Evolutionary conservation across 2,888 invertebrate species (phyloP), one percentile per base, ranked within the genome.

Genomic region (Lacanobia oleracea): DNA sequence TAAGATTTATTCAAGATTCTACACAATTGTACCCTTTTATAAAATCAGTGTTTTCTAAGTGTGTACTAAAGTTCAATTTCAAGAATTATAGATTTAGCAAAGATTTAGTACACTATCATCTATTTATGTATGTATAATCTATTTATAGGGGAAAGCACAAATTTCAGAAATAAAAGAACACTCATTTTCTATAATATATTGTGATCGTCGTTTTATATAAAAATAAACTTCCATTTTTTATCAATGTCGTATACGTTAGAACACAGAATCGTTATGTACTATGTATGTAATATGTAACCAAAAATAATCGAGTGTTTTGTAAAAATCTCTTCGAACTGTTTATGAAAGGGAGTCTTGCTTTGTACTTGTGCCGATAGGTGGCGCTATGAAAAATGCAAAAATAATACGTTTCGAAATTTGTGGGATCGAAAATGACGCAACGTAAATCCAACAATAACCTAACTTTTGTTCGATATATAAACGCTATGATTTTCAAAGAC

Each of bases 191-290:
- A 90, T 90, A 86, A 60, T 76, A 56, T 89, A 90, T 89, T 78
- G 91, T 92, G 90, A 89, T 88, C 56, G 91, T 92, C 88, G 86
- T 90, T 91, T 91, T 92, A 88, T 91, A 82, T 85, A 85, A 69
- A 79, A 79, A 75, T 79, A 80, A 82, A 90, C 89, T 89, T 89
- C 90, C 88, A 91, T 90, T 89, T 89, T 87, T 75, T 91, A 92
- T 91, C 87, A 86, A 87, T 92, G 91, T 92, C 88, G 92, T 94
- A 93, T 93, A 92, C 91, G 90, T 91, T 93, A 92, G 90, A 84
- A 84, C 87, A 88, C 89, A 88, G 86, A 84, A 86, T 84, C 83
- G 85, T 87, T 87, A 88, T 90, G 88, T 91, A 87, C 86, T 83
- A 76, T 86, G 78, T 87, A 86, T 84, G 75, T 83, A 90, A 88